Evolutionary conservation across 2,888 invertebrate genomes (phyloP), one percentile per base, ranked within the genome.

Genomic region (Euplagia quadripunctaria): DNA sequence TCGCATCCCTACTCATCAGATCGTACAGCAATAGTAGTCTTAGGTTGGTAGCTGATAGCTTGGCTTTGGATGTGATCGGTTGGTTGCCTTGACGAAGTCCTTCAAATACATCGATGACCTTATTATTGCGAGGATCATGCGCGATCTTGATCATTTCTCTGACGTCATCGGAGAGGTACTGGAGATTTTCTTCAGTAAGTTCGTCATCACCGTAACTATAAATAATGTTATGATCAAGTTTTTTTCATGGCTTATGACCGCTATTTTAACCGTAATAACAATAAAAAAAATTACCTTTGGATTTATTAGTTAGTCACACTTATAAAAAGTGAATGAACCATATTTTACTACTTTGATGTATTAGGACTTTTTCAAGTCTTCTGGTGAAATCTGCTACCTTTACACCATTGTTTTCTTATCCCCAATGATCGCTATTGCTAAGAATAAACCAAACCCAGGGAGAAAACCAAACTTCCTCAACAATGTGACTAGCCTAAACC

Each of bases 1-100:
- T 97, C 1, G 97, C 96, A 76, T 97, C 97, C 78, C 97, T 96
- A 87, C 97, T 97, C 68, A 97, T 84, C 8, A 96, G 93, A 81
- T 97, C 97, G 86, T 97, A 97, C 51, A 97, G 87, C 42, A 96
- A 90, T 74, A 97, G 87, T 68, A 97, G 89, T 67, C 97, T 96
- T 69, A 97, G 93, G 75, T 97, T 96, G 0, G 97, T 96, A 1
- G 94, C 92, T 0, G 96, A 97, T 3, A 97, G 93, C 66, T 97
- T 96, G 0, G 94, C 91, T 84, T 96, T 96, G n/a, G 94, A 92
- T 0, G 95, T 89, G 43, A 84, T 83, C 79, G 94, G 85, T 84
- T 91, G 80, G 1, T 86, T 88, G 76, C 90, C 87, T 70, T 92
- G 87, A 84, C 92, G 86, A 79, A 94, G 72, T 14, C 92, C 88